Percentiles rank a stretch among this genome's conserved stretches.
Evolutionary conservation across 2,113 vertebrate genomes (phyloP).

Genomic region (Eretmodus cyanostictus): DNA sequence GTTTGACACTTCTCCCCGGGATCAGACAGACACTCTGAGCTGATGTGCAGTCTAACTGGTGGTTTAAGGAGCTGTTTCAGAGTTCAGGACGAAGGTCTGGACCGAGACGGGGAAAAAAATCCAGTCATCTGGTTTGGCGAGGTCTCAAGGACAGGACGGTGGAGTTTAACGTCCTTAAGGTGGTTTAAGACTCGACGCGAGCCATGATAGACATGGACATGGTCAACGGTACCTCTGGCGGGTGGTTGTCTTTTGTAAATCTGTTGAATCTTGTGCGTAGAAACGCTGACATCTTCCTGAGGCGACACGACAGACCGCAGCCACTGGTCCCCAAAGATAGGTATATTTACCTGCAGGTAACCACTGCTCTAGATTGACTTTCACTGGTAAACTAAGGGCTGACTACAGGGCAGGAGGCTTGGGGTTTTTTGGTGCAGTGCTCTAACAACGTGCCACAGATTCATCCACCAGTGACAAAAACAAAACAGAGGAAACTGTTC

Average conservation of each 20-base stretch:
- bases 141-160: background rate
- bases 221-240: constrained; percentile 33
- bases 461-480: background rate
- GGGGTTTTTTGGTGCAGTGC: background rate
- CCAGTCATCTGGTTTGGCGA: background rate
- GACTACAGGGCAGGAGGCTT: background rate
- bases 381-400: background rate
- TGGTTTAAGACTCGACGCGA: background rate
- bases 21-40: background rate
- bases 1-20: accelerated
- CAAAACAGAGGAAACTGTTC: background rate
- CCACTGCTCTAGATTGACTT: background rate
- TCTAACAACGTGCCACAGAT: background rate
- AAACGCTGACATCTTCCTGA: background rate
- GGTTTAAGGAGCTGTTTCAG: background rate
- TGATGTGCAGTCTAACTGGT: background rate
- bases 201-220: constrained; percentile 64
- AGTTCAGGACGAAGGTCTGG: background rate
- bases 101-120: background rate
- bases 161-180: background rate
- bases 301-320: background rate
- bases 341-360: background rate
- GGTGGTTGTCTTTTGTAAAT: background rate
- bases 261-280: background rate
- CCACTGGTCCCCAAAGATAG: background rate